Percentiles rank a stretch among this genome's conserved stretches.
Evolutionary conservation across 2,888 invertebrate genomes (phyloP).

Genomic region (Zygaena filipendulae): DNA sequence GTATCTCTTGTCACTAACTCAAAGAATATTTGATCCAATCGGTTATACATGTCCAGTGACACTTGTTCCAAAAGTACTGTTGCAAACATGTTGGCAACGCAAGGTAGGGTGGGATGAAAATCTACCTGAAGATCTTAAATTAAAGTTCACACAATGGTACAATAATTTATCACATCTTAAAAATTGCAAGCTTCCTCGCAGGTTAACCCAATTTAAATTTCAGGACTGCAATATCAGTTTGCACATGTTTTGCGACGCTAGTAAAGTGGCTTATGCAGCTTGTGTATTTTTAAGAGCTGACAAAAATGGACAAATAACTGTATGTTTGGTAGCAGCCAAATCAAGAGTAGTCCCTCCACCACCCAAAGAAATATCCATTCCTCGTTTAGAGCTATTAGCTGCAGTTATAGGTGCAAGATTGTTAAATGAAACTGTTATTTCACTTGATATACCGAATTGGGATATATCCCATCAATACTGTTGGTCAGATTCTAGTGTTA

Average conservation of each 20-base stretch:
- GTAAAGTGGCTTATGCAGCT: conserved; percentile 3
- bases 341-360: conserved; percentile 5
- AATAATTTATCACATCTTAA: conserved; percentile 9
- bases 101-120: no score
- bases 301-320: background rate
- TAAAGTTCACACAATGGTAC: no score
- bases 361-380: conserved; percentile 1
- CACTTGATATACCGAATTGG: background rate
- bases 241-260: conserved; percentile 9
- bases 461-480: background rate
- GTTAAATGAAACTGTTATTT: background rate
- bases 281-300: conserved; percentile 6
- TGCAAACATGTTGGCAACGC: no score
- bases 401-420: conserved; percentile 5
- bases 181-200: conserved; percentile 6
- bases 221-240: background rate
- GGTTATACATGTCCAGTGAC: no score
- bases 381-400: conserved; percentile 5
- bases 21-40: no score
- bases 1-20: no score
- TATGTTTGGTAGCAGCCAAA: conserved; percentile 5
- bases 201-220: background rate
- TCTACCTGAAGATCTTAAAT: no score
- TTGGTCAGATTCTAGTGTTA: conserved; percentile 3
- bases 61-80: no score